Base-by-base conservation (phyloP, 64 coral and sea anemone species). In the Stichodactyla mertensii region DNA sequence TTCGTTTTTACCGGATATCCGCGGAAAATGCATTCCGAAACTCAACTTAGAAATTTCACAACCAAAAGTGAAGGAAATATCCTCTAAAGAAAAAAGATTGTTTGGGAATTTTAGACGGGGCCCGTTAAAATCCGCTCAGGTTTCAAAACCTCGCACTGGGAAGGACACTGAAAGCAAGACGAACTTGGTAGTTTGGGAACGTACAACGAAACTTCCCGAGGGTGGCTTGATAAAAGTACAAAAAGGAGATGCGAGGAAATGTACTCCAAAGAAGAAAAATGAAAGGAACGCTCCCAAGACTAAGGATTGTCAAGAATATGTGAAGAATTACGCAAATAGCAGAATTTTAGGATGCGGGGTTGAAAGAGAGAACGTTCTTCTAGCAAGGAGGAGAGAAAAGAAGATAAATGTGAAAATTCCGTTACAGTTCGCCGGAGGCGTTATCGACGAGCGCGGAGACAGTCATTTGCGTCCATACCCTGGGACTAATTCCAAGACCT, bases 381-480 rank as follows among this genome's bases (percentile, higher is more conserved):
- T 81, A 2, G 78, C 15, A 20, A 18, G 51, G 52, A 81, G 78
- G 20, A 52, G 78, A 81, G 53, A 81, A 81, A 31, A 20, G 2
- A 10, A 81, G 6, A 52, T n/a, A 16, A 54, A 81, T 5, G 53
- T 28, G 5, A 52, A 81, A 81, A 81, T 81, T 53, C 31, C 88
- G 20, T 80, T 97, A 54, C 5, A 85, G 58, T 97, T 97, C 83
- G 78, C 90, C 10, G 24, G 61, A 7, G 94, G 93, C 1, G 94
- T 97, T 62, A 67, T 93, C 28, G 55, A 69, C 31, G 57, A 54
- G 45, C 64, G 91, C 82, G 88, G 85, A 3, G 91, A 92, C 55
- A 58, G 83, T 19, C 51, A 19, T 18, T 22, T 81, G 11, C 78
- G 13, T 9, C 6, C 5, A 15, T 81, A 81, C 53, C 78, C 78